Evolutionary conservation across 2,797 vertebrate species (phyloP).

Genomic region (Accipiter superciliosus): DNA sequence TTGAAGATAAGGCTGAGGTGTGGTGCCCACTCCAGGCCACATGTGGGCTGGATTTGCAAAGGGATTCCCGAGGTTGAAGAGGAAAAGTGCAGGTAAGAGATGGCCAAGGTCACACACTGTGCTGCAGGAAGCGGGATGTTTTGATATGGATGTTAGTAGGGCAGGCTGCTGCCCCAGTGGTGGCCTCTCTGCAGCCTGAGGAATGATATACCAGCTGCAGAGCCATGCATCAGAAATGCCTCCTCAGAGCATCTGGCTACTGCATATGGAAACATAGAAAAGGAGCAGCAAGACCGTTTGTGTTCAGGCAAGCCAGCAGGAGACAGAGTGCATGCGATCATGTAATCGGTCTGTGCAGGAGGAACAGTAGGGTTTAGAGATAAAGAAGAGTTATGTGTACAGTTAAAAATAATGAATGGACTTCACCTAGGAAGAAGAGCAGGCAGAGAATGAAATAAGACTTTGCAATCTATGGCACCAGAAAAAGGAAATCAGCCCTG

Average conservation of each 20-base stretch:
- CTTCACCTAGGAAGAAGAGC: slow-evolving; percentile 9
- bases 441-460: neutral
- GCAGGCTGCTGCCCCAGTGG: neutral
- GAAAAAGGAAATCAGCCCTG: neutral
- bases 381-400: neutral
- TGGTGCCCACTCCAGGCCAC: neutral
- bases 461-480: neutral
- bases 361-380: neutral
- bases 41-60: neutral
- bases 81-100: neutral
- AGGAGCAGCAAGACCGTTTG: neutral
- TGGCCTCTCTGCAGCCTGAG: neutral
- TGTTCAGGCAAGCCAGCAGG: neutral
- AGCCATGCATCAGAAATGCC: neutral
- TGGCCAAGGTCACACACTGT: rapidly evolving
- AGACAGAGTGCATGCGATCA: neutral
- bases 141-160: neutral
- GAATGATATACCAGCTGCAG: neutral
- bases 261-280: neutral
- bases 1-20: neutral
- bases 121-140: neutral
- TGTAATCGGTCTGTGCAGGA: neutral
- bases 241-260: neutral
- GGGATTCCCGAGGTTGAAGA: neutral
- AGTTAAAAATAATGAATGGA: slow-evolving; percentile 13